phyloP scores from a whole-genome alignment of 2,888 invertebrate species.

The Balanococcus diminutus region DNA sequence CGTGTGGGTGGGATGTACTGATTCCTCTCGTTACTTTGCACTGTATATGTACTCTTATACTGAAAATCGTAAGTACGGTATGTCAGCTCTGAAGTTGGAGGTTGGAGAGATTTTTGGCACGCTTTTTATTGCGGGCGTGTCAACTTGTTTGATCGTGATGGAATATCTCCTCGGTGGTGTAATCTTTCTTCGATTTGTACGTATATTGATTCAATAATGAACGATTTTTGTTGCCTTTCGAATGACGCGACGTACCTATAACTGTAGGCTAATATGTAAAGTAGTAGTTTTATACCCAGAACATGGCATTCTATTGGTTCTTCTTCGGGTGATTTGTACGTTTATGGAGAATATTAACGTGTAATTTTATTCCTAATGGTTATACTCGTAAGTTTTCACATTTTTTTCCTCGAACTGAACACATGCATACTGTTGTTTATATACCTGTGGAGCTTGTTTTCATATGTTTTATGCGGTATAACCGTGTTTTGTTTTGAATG shows the following conservation, averaged over 20 bases:
- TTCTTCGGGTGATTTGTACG: background rate
- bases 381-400: background rate
- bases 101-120: background rate
- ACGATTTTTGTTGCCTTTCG: background rate
- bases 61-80: background rate
- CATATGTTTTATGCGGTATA: background rate
- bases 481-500: background rate
- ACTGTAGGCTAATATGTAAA: background rate
- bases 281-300: background rate
- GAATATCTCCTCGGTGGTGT: background rate
- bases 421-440: background rate
- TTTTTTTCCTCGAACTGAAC: background rate
- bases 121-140: background rate
- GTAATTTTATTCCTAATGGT: background rate
- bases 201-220: background rate
- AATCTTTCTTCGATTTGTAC: background rate
- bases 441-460: background rate
- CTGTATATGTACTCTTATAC: background rate
- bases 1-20: background rate
- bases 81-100: background rate
- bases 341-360: background rate
- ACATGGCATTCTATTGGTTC: background rate
- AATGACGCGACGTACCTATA: background rate
- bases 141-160: background rate
- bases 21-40: too few relatives aligned